Evolutionary conservation across 2,113 vertebrate species (phyloP).

Genomic region (Scomber colias): DNA sequence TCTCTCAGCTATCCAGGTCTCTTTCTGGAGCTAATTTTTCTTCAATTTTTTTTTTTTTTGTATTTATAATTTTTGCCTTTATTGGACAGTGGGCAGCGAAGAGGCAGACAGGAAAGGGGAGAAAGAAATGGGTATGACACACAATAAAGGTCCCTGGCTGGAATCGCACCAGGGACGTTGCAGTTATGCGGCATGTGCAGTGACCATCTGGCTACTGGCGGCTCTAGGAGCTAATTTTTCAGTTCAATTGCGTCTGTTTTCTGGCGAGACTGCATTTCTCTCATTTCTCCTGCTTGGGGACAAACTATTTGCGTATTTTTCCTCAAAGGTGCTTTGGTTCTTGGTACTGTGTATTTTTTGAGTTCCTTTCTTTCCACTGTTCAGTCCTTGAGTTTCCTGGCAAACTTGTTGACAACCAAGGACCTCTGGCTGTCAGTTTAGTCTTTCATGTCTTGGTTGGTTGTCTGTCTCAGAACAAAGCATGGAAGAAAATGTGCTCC

Average conservation of each 20-base stretch:
- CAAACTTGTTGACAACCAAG: not conserved
- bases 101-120: no score
- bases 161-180: no score
- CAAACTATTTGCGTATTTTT: not conserved
- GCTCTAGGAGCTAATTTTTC: no score
- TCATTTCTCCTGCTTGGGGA: not conserved
- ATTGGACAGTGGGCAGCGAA: no score
- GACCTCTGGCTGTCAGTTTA: constrained; percentile 2
- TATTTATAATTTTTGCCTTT: no score
- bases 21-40: constrained; percentile 6
- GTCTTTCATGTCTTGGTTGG: constrained; percentile 9
- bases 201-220: no score
- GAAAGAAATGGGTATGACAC: no score
- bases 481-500: not conserved
- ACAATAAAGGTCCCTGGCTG: no score
- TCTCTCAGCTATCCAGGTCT: constrained; percentile 2
- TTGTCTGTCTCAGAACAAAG: constrained; percentile 6
- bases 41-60: no score
- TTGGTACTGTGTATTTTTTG: constrained; percentile 4
- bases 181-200: no score
- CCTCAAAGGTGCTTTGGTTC: not conserved
- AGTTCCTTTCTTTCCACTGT: not conserved
- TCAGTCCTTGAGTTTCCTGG: not conserved
- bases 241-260: not conserved
- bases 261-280: not conserved